These are phyloP conservation scores for Dendrolimus punctatus DNA, from an alignment of 1,140 invertebrate species.

Conservation along the genomic window DNA sequence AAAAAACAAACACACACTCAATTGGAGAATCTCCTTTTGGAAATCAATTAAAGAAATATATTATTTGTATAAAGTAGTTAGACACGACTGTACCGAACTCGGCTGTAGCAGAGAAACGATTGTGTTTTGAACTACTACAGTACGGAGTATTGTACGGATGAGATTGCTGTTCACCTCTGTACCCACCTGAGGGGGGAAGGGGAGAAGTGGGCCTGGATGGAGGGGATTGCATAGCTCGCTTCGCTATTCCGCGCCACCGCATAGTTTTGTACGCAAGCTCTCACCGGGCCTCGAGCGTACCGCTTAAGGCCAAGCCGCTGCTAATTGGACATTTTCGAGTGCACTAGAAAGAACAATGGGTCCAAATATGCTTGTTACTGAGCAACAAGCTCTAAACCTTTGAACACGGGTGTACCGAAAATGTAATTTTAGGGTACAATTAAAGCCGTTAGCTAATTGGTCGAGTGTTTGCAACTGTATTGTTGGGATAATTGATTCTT, in stretches of 20 bases:
- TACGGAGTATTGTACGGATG: constrained; percentile 25
- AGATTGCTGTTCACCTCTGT: constrained; percentile 39
- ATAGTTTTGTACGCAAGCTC: constrained; percentile 53
- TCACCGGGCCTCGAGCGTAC: constrained; percentile 28
- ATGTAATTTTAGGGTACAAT: too few species aligned
- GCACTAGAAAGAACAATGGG: too few species aligned
- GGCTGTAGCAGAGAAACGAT: constrained; percentile 14
- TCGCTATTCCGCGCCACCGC: constrained; percentile 35
- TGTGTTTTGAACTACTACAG: constrained; percentile 19
- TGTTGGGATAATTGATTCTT: too few species aligned
- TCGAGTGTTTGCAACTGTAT: too few species aligned
- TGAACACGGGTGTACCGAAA: constrained; percentile 6
- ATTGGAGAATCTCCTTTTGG: too few species aligned
- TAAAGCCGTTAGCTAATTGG: too few species aligned
- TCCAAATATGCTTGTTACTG: constrained; percentile 14
- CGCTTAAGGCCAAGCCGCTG: constrained; percentile 39
- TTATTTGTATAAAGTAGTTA: constrained; percentile 1
- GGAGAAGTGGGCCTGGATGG: constrained; percentile 7
- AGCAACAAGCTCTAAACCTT: constrained; percentile 16
- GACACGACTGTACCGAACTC: constrained; percentile 2
- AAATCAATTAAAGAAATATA: too few species aligned
- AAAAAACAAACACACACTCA: too few species aligned
- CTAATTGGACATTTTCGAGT: constrained; percentile 55
- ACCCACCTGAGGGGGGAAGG: constrained; percentile 20
- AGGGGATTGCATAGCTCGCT: constrained; percentile 26